These are phyloP conservation scores for Vespertilio murinus DNA, from an alignment of 2,797 vertebrate species.

Conservation along the genomic window DNA sequence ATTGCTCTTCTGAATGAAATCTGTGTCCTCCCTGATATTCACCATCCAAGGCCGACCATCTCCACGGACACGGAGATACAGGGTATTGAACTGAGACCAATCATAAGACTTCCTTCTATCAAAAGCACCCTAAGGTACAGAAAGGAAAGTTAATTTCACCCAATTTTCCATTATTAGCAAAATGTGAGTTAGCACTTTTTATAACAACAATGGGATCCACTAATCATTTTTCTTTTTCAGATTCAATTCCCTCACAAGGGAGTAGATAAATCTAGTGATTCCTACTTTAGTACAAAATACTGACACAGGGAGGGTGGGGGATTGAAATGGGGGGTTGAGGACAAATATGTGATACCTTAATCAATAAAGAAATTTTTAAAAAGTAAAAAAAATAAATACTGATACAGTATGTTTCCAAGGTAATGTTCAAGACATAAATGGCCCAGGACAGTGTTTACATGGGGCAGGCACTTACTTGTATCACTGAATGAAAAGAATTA, in stretches of 20 bases:
- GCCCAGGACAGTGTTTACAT: neutral
- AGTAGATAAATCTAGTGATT: neutral
- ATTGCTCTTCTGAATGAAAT: conserved; percentile 89
- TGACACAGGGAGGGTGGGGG: too few species aligned
- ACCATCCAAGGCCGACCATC: conserved; percentile 98
- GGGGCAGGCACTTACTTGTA: neutral
- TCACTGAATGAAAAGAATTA: neutral
- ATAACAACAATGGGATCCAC: neutral
- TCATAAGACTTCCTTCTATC: conserved; percentile 89
- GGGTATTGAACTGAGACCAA: conserved; percentile 93
- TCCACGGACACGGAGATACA: conserved; percentile 93
- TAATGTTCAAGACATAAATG: conserved; percentile 9
- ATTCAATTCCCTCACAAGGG: neutral
- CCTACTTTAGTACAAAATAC: conserved; percentile 21
- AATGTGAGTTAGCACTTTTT: neutral
- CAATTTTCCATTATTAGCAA: conserved; percentile 5
- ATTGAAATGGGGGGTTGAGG: too few species aligned
- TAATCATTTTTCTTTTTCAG: neutral
- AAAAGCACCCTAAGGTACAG: conserved; percentile 87
- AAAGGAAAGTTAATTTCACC: conserved; percentile 37
- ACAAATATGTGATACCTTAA: too few species aligned
- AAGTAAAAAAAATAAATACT: too few species aligned
- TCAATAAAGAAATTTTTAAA: too few species aligned
- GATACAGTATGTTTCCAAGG: conserved; percentile 15
- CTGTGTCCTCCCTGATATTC: conserved; percentile 88